Percentiles rank a stretch among this genome's conserved stretches.
phyloP scores from a whole-genome alignment of 2,797 vertebrate species.

The Enteromius anoplus region DNA sequence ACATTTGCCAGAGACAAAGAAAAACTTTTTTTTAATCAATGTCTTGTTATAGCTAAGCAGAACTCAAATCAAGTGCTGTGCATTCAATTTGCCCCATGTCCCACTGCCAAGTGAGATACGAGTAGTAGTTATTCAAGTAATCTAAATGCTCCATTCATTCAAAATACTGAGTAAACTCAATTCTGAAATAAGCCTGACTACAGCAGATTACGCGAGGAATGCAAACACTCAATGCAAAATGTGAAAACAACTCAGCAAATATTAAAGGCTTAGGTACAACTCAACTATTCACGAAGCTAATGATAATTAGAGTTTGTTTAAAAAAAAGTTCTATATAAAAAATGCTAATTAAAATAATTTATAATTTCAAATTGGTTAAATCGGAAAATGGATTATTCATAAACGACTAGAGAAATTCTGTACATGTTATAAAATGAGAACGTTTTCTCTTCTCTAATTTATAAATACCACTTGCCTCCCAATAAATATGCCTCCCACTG shows the following conservation, averaged over 20 bases:
- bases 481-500: not conserved
- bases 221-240: constrained; percentile 35
- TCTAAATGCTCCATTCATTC: constrained; percentile 51
- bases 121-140: constrained; percentile 56
- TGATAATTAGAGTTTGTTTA: not conserved
- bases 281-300: not conserved
- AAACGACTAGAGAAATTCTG: not conserved
- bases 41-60: not conserved
- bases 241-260: not conserved
- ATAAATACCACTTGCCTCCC: constrained; percentile 1
- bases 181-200: constrained; percentile 45
- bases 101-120: not conserved
- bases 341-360: not conserved
- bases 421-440: not conserved
- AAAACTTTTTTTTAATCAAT: not conserved
- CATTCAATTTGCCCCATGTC: not conserved
- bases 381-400: not conserved
- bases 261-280: not conserved
- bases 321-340: not conserved
- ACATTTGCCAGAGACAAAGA: not conserved
- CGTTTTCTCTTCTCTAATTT: not conserved
- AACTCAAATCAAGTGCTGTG: not conserved
- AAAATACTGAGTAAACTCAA: constrained; percentile 58
- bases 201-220: constrained; percentile 40
- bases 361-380: not conserved